phyloP scores from a whole-genome alignment of 1,140 invertebrate species.

The Drosophila fuyamai region DNA sequence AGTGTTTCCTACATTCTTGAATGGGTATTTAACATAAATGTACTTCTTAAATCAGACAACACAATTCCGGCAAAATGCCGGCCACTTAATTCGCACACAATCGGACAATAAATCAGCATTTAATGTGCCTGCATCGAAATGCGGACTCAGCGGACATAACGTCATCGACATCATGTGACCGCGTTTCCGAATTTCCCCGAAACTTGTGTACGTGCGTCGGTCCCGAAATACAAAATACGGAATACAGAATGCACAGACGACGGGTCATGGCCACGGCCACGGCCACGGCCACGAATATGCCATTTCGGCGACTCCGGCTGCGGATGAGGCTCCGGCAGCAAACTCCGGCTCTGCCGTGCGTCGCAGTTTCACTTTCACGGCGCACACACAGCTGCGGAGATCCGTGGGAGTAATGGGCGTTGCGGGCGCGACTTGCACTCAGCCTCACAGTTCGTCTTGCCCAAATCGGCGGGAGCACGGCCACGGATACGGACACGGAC shows the following conservation, averaged over 20 bases:
- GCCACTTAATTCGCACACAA: slow-evolving; percentile 11
- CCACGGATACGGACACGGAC: slow-evolving; percentile 7
- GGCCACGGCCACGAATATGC: slow-evolving; percentile 66
- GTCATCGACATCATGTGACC: slow-evolving; percentile 64
- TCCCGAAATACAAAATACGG: slow-evolving; percentile 55
- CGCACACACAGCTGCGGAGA: slow-evolving; percentile 30
- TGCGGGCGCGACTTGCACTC: slow-evolving; percentile 65
- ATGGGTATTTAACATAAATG: background rate
- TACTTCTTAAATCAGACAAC: slow-evolving; percentile 7
- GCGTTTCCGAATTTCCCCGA: slow-evolving; percentile 69
- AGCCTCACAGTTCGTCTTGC: slow-evolving; percentile 71
- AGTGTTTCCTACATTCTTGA: no score
- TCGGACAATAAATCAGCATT: slow-evolving; percentile 41
- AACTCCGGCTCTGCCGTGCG: slow-evolving; percentile 51
- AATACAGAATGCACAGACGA: slow-evolving; percentile 48
- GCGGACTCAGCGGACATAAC: slow-evolving; percentile 25
- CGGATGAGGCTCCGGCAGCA: slow-evolving; percentile 37
- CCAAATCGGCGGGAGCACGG: slow-evolving; percentile 10
- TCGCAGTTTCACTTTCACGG: slow-evolving; percentile 74
- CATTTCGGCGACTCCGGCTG: slow-evolving; percentile 63
- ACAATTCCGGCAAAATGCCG: background rate
- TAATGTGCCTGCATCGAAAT: slow-evolving; percentile 35
- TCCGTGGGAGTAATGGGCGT: slow-evolving; percentile 35
- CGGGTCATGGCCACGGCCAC: slow-evolving; percentile 73
- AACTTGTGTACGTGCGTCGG: slow-evolving; percentile 48